phyloP scores from a whole-genome alignment of 2,113 vertebrate genomes.

The Myanophis thanlyinensis region DNA sequence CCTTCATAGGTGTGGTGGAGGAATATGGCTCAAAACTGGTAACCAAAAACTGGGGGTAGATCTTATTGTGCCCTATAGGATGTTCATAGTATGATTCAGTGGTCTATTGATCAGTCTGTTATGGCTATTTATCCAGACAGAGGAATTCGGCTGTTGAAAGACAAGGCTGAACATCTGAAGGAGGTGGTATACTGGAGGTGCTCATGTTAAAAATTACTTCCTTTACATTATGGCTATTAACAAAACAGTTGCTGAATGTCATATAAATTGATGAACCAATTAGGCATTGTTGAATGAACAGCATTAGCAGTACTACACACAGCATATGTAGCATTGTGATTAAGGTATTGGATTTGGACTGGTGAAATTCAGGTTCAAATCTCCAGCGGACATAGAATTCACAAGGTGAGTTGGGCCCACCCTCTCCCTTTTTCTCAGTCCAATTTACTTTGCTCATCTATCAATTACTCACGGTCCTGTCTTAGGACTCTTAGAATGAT shows the following conservation, averaged over 20 bases:
- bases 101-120: background rate
- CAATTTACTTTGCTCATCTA: background rate
- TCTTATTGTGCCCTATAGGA: background rate
- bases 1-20: background rate
- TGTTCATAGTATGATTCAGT: background rate
- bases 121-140: background rate
- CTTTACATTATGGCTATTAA: background rate
- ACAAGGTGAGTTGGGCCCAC: background rate
- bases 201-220: background rate
- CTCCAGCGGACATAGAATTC: background rate
- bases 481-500: too few species aligned
- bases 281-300: background rate
- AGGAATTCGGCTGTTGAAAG: background rate
- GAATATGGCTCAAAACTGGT: background rate
- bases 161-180: background rate
- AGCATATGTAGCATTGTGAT: background rate
- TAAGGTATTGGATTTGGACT: background rate
- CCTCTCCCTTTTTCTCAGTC: background rate
- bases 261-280: background rate
- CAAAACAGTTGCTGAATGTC: background rate
- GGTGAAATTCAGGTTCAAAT: background rate
- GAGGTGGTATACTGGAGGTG: background rate
- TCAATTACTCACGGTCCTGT: background rate
- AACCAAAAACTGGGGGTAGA: background rate
- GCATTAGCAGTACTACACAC: background rate